phyloP scores from a whole-genome alignment of 2,888 invertebrate genomes.

The Candidula unifasciata region DNA sequence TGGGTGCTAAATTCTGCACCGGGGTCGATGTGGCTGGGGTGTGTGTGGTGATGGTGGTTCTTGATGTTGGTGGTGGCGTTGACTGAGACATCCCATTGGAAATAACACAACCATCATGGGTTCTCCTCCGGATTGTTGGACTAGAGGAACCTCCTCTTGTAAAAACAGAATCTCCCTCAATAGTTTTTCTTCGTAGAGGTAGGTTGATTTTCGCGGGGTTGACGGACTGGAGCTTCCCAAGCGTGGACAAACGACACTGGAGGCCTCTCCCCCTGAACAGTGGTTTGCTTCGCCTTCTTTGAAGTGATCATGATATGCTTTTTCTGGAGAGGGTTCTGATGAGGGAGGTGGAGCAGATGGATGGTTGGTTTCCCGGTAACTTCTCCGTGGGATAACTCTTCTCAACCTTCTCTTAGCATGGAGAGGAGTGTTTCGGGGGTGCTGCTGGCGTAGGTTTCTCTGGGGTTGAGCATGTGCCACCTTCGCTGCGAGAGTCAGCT shows the following conservation, averaged over 20 bases:
- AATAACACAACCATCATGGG: slow-evolving; percentile 42
- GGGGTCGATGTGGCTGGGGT: neutral
- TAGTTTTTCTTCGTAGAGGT: slow-evolving; percentile 47
- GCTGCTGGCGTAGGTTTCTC: slow-evolving; percentile 40
- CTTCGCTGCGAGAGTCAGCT: slow-evolving; percentile 61
- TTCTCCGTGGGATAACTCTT: slow-evolving; percentile 55
- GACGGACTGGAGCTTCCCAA: slow-evolving; percentile 49
- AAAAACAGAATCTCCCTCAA: slow-evolving; percentile 44
- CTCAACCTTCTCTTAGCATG: slow-evolving; percentile 56
- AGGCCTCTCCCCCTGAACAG: slow-evolving; percentile 5
- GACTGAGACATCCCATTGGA: slow-evolving; percentile 25
- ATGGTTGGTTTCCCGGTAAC: slow-evolving; percentile 45
- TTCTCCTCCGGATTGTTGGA: slow-evolving; percentile 48
- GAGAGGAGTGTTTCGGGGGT: slow-evolving; percentile 70
- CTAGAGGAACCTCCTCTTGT: slow-evolving; percentile 47
- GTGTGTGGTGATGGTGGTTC: neutral
- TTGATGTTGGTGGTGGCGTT: slow-evolving; percentile 23
- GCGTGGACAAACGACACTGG: slow-evolving; percentile 4
- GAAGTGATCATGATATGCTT: neutral
- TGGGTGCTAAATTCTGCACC: neutral
- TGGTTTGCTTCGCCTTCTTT: slow-evolving; percentile 15
- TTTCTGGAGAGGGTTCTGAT: slow-evolving; percentile 46
- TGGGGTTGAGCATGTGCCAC: slow-evolving; percentile 38
- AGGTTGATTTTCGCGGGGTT: slow-evolving; percentile 38
- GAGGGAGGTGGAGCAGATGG: slow-evolving; percentile 46